phyloP scores from a whole-genome alignment of 2,797 vertebrate genomes.

The Periparus ater region DNA sequence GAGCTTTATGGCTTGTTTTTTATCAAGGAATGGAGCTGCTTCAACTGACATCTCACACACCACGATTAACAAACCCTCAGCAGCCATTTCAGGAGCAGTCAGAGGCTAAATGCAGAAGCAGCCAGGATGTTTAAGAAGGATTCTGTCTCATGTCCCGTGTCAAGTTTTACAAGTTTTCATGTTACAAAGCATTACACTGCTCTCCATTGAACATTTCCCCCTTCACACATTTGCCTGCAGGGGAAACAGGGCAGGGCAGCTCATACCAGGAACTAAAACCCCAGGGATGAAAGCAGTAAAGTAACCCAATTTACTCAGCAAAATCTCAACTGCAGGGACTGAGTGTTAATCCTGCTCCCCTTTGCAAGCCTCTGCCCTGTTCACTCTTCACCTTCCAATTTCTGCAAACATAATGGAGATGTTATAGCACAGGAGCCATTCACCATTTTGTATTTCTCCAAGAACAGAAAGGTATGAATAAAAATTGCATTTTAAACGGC shows the following conservation, averaged over 20 bases:
- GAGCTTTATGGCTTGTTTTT: neutral
- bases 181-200: neutral
- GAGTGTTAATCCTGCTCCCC: neutral
- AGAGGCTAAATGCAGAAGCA: neutral
- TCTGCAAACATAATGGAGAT: rapidly evolving
- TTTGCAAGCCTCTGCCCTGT: neutral
- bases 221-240: neutral
- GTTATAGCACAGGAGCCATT: neutral
- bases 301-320: neutral
- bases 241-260: neutral
- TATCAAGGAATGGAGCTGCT: neutral
- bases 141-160: too few species aligned
- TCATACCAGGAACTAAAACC: neutral
- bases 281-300: neutral
- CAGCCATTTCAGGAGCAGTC: neutral
- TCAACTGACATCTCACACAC: neutral
- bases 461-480: neutral
- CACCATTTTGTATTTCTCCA: neutral
- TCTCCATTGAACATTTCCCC: neutral
- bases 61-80: neutral
- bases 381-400: neutral
- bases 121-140: neutral
- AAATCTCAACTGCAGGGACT: neutral
- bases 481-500: neutral
- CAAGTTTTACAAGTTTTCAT: neutral